Evolutionary conservation across 1,140 invertebrate genomes (phyloP).

Genomic region (Platorchestia sp.): DNA sequence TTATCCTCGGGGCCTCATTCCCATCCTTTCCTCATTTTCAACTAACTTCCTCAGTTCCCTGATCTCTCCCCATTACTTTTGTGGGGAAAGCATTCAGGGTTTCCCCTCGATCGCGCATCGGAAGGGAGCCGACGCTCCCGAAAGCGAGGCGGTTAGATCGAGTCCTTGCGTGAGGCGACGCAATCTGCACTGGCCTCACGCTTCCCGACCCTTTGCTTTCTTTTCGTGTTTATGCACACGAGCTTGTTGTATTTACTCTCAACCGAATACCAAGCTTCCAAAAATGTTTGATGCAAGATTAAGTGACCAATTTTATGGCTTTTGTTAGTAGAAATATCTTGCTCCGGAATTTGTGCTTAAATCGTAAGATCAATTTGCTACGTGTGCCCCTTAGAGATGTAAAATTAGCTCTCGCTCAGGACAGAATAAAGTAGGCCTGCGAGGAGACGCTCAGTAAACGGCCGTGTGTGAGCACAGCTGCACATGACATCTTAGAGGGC

Average conservation of each 20-base stretch:
- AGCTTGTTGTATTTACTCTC: not conserved
- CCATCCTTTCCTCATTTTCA: not conserved
- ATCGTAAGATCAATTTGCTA: not conserved
- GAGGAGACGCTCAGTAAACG: not conserved
- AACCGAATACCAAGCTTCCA: not conserved
- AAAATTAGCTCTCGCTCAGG: not conserved
- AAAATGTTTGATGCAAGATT: not conserved
- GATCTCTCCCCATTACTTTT: not conserved
- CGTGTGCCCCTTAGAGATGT: not conserved
- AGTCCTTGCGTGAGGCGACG: not conserved
- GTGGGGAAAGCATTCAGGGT: conserved; percentile 7
- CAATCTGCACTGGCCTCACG: not conserved
- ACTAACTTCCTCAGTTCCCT: not conserved
- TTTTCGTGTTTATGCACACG: not conserved
- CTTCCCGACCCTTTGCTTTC: not conserved
- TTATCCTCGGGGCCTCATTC: not conserved
- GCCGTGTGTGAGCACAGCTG: not conserved
- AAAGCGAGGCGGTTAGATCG: not conserved
- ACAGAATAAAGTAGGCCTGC: not conserved
- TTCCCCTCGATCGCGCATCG: conserved; percentile 23
- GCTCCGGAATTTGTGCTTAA: not conserved
- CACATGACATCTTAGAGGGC: not conserved
- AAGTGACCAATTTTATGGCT: not conserved
- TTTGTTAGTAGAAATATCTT: not conserved
- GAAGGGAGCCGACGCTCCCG: not conserved